A percentile compares a stretch with the other conserved stretches of the same genome.
These are phyloP conservation scores for Glossophaga mutica DNA, from an alignment of 2,797 vertebrate genomes.

Conservation along the genomic window DNA sequence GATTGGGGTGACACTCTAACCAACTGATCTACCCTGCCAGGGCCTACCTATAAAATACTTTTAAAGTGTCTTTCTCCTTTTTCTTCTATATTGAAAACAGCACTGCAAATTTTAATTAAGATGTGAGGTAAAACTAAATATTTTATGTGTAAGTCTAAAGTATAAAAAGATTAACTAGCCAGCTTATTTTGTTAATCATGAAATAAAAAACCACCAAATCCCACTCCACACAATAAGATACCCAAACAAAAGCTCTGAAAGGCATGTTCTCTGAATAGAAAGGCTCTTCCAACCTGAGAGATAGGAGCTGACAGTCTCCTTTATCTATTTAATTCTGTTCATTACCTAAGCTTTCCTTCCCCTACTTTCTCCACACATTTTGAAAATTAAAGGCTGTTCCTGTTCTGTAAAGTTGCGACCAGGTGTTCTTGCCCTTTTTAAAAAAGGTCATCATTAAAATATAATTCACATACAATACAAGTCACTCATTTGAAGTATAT, in stretches of 20 bases:
- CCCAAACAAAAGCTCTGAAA: background rate
- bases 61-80: no score
- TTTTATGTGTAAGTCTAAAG: background rate
- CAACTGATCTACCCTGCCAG: background rate
- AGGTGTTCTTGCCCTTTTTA: background rate
- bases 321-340: background rate
- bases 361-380: background rate
- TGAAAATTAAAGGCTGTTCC: background rate
- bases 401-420: background rate
- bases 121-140: background rate
- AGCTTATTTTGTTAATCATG: background rate
- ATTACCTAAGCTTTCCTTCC: background rate
- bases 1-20: no score
- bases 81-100: background rate
- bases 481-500: background rate
- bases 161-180: background rate
- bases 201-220: background rate
- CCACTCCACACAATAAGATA: background rate
- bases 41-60: background rate
- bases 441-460: background rate
- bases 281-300: background rate
- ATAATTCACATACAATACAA: background rate
- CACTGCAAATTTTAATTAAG: constrained; percentile 7
- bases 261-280: background rate
- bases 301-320: background rate